Conservation (phyloP, 2,888 invertebrate species). For the Eilema sororculum region DNA sequence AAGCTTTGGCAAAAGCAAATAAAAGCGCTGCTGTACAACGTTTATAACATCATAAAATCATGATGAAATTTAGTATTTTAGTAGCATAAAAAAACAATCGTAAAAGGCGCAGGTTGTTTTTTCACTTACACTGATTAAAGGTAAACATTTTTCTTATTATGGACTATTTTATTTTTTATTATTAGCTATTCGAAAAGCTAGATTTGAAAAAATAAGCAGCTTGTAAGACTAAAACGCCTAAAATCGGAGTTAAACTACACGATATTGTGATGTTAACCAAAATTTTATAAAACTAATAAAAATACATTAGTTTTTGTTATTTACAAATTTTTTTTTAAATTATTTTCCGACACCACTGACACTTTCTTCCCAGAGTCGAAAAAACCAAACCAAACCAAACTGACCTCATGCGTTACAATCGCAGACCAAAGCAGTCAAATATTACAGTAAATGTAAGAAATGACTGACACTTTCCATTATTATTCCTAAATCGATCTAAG, state of each 20-base stretch:
- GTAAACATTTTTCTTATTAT: neutral
- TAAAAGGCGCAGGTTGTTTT: neutral
- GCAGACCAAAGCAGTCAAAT: too few relatives aligned
- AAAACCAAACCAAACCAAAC: too few relatives aligned
- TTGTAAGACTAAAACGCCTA: too few relatives aligned
- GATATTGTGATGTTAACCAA: too few relatives aligned
- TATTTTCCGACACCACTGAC: too few relatives aligned
- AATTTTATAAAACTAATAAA: too few relatives aligned
- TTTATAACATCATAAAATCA: conserved; percentile 3
- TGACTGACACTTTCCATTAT: neutral
- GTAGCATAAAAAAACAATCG: neutral
- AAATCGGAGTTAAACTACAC: too few relatives aligned
- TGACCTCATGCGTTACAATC: neutral
- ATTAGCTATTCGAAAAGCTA: neutral
- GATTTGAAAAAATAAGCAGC: neutral
- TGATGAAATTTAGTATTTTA: neutral
- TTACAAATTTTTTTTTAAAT: too few relatives aligned
- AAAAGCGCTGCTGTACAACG: neutral
- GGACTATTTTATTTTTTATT: neutral
- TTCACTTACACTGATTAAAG: neutral
- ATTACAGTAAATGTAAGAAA: neutral
- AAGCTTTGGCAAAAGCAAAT: conserved; percentile 11
- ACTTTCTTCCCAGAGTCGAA: too few relatives aligned
- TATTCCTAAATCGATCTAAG: neutral
- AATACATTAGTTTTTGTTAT: too few relatives aligned